Evolutionary conservation across 2,113 vertebrate genomes (phyloP).

Genomic region (Tenrec ecaudatus): DNA sequence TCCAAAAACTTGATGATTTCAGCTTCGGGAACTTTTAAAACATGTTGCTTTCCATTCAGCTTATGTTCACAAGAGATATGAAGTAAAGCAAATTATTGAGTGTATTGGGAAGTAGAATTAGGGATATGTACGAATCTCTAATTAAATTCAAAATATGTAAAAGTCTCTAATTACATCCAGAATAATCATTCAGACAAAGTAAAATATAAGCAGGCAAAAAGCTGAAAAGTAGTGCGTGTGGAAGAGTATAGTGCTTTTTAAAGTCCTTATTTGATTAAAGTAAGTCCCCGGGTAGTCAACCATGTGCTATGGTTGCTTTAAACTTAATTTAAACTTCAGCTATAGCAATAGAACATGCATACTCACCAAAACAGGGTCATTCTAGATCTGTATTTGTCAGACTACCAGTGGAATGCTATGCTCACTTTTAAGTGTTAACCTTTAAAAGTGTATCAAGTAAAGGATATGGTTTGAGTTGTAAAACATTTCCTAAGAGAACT

Average conservation of each 20-base stretch:
- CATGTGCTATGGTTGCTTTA: not conserved
- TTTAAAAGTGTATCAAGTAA: not conserved
- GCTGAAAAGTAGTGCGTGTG: not conserved
- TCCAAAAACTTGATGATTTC: not conserved
- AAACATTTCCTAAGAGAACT: not conserved
- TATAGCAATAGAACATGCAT: not conserved
- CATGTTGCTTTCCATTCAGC: not conserved
- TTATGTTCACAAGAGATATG: not conserved
- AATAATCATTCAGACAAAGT: not conserved
- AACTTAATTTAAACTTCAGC: not conserved
- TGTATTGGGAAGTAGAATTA: not conserved
- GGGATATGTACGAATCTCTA: not conserved
- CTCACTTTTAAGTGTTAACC: not conserved
- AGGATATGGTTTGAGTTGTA: not conserved
- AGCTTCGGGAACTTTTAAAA: not conserved
- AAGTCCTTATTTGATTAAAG: not conserved
- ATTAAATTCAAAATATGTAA: not conserved
- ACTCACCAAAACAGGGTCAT: not conserved
- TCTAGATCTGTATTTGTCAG: not conserved
- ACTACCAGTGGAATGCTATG: not conserved
- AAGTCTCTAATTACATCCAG: not conserved
- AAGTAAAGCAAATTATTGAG: not conserved
- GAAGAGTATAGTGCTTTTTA: not conserved
- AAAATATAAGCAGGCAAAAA: not conserved
- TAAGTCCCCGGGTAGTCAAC: not conserved